A percentile compares a stretch with the other conserved stretches of the same genome.
Conservation (phyloP, 2,113 vertebrate genomes). For the Peromyscus maniculatus region DNA sequence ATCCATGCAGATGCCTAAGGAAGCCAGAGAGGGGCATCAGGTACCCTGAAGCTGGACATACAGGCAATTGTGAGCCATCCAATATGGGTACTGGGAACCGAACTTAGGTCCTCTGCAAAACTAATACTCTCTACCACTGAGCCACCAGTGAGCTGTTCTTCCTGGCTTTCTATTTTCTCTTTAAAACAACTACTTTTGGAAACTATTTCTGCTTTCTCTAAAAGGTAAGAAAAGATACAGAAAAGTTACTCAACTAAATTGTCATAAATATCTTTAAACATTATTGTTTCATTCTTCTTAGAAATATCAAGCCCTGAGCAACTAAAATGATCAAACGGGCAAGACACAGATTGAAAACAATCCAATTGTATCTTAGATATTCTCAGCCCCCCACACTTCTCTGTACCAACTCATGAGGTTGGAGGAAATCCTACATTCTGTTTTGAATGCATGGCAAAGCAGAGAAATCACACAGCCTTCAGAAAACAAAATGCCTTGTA, state of each 20-base stretch:
- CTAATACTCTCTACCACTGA: background rate
- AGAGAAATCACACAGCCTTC: background rate
- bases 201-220: slow-evolving; percentile 28
- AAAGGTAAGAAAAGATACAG: slow-evolving; percentile 21
- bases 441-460: background rate
- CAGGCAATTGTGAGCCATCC: background rate
- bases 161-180: slow-evolving; percentile 43
- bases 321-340: slow-evolving; percentile 52
- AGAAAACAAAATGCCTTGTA: background rate
- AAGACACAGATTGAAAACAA: background rate
- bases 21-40: background rate
- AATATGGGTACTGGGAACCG: background rate
- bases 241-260: slow-evolving; percentile 63
- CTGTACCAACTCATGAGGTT: background rate
- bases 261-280: slow-evolving; percentile 53
- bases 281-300: slow-evolving; percentile 45
- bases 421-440: background rate
- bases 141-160: background rate
- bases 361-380: slow-evolving; percentile 2
- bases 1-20: background rate
- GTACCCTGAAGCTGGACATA: background rate
- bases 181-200: slow-evolving; percentile 44
- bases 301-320: slow-evolving; percentile 54
- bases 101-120: background rate
- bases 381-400: background rate